These are phyloP conservation scores for Leucosticte australis DNA, from an alignment of 2,113 vertebrate genomes.

Conservation along the genomic window DNA sequence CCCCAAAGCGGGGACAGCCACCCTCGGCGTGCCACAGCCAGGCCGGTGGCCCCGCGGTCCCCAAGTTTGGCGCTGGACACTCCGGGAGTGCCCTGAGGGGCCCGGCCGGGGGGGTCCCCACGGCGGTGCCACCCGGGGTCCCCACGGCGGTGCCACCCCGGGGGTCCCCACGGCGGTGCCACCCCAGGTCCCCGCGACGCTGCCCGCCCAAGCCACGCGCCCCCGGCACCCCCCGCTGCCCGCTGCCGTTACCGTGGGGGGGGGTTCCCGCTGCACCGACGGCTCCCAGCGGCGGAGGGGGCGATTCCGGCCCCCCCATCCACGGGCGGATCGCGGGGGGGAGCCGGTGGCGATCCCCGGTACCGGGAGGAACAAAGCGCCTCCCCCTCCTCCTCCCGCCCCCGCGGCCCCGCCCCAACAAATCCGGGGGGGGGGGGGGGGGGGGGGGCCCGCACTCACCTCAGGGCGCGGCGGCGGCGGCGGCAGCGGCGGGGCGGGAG, in stretches of 20 bases:
- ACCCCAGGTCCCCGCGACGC: not conserved
- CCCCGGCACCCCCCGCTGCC: not conserved
- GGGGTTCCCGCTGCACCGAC: not conserved
- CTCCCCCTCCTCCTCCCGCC: not conserved
- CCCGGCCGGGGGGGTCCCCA: not conserved
- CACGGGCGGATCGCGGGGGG: not conserved
- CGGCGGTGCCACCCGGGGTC: too few species aligned
- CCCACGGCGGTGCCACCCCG: not conserved
- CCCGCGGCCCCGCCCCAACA: not conserved
- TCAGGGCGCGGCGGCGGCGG: too few species aligned
- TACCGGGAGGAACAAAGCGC: not conserved
- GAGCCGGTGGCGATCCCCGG: not conserved
- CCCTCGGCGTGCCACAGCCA: not conserved
- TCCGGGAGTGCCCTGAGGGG: not conserved
- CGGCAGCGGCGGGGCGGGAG: too few species aligned
- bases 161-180: not conserved
- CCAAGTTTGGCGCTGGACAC: accelerated
- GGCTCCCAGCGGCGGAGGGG: not conserved
- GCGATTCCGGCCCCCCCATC: not conserved
- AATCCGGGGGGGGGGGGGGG: too few species aligned
- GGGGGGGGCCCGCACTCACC: too few species aligned
- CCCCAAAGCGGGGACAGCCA: not conserved
- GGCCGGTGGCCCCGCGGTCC: not conserved
- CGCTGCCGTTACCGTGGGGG: not conserved
- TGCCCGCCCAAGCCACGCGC: not conserved